Evolutionary conservation across 2,888 invertebrate genomes (phyloP).

Genomic region (Zhuqinia jingwanae): DNA sequence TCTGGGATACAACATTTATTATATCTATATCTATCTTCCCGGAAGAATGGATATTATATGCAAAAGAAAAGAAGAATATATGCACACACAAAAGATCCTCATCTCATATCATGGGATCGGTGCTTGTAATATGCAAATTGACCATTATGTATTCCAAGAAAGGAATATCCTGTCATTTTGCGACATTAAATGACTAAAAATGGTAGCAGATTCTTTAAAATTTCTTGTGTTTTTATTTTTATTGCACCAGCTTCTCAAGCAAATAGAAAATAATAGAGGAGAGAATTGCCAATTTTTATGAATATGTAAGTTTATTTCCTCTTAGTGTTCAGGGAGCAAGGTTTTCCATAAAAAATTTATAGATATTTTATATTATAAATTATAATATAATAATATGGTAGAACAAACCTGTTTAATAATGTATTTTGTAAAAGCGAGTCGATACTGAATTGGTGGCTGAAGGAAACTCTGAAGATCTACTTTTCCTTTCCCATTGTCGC

Average conservation of each 20-base stretch:
- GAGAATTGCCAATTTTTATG: not conserved
- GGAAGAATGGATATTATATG: no score
- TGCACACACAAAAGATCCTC: no score
- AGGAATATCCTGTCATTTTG: constrained; percentile 28
- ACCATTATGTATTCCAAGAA: constrained; percentile 2
- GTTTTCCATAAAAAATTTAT: not conserved
- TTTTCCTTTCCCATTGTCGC: not conserved
- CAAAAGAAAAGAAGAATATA: no score
- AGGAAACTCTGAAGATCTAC: not conserved
- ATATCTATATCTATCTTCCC: no score
- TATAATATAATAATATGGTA: no score
- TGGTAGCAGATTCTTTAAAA: constrained; percentile 22
- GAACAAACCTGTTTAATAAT: constrained; percentile 72
- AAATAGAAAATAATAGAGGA: not conserved
- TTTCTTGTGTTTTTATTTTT: constrained; percentile 42
- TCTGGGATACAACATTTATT: no score
- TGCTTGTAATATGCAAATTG: constrained; percentile 20
- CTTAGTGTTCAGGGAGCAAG: not conserved
- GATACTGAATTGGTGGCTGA: constrained; percentile 72
- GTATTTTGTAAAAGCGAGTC: constrained; percentile 72
- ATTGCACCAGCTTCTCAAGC: constrained; percentile 17
- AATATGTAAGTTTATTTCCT: not conserved
- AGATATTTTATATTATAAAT: no score
- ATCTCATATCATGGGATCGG: not conserved
- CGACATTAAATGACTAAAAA: constrained; percentile 31